Percentiles rank a stretch among this genome's conserved stretches.
Conservation (phyloP, 2,888 invertebrate genomes). For the Euphydryas editha region DNA sequence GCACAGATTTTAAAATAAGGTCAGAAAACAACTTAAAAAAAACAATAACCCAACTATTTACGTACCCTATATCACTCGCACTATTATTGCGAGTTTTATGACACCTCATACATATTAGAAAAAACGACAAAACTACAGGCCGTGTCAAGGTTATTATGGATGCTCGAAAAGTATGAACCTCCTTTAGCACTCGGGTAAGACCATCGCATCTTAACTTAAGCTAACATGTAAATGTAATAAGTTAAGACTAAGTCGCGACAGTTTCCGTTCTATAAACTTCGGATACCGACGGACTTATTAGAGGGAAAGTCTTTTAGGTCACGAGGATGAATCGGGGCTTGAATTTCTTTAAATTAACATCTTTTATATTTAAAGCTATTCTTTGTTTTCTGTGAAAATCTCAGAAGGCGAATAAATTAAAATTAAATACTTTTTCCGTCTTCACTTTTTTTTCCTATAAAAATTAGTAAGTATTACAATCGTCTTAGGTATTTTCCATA, state of each 20-base stretch:
- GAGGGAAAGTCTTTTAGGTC: constrained; percentile 64
- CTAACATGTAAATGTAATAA: constrained; percentile 41
- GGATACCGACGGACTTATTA: constrained; percentile 39
- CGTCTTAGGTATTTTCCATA: too few species aligned
- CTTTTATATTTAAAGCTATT: constrained; percentile 34
- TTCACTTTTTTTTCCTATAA: too few species aligned
- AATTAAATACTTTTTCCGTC: too few species aligned
- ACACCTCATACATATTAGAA: too few species aligned
- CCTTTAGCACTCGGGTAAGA: constrained; percentile 18
- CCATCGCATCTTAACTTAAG: constrained; percentile 63
- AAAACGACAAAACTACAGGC: too few species aligned
- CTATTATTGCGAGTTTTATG: too few species aligned
- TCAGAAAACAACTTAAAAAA: constrained; percentile 52
- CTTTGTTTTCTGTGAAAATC: neutral
- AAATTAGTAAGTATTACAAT: too few species aligned
- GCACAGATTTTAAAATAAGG: constrained; percentile 28
- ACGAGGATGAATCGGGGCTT: constrained; percentile 52
- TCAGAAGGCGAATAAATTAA: too few species aligned
- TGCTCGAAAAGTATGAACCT: too few species aligned
- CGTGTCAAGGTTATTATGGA: too few species aligned
- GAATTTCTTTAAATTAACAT: constrained; percentile 29
- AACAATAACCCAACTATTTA: too few species aligned
- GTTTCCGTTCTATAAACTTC: constrained; percentile 62
- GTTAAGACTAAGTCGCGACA: constrained; percentile 37
- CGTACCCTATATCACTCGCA: too few species aligned